Evolutionary conservation across 1,140 invertebrate genomes (phyloP).

Genomic region (Tetranychus cinnabarinus): DNA sequence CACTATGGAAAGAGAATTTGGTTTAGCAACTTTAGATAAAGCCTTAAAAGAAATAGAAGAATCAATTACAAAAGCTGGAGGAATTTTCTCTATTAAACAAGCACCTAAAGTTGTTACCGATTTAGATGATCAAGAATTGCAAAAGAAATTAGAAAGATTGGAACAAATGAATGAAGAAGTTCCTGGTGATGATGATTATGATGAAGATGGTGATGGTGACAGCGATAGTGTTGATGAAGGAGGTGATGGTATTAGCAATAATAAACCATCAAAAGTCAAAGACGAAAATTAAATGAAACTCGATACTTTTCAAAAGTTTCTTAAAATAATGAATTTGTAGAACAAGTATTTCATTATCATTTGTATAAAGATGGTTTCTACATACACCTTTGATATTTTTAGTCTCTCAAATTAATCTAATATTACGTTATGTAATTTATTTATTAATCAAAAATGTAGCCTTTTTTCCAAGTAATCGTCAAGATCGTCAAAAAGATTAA

Average conservation of each 20-base stretch:
- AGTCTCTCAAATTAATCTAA: too few species aligned
- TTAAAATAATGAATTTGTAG: too few species aligned
- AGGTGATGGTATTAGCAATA: neutral
- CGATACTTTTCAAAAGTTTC: too few species aligned
- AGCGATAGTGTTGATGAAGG: neutral
- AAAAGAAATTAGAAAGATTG: constrained; percentile 70
- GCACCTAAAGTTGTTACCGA: constrained; percentile 96
- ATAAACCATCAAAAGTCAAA: neutral
- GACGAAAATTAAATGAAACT: too few species aligned
- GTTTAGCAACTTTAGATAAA: constrained; percentile 59
- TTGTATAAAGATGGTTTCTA: too few species aligned
- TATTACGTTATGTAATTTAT: too few species aligned
- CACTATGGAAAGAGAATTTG: constrained; percentile 82
- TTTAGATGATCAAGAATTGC: constrained; percentile 82
- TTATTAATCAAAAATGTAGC: too few species aligned
- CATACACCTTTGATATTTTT: too few species aligned
- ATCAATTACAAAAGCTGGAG: constrained; percentile 56
- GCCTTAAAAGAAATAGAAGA: constrained; percentile 67
- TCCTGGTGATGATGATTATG: constrained; percentile 33
- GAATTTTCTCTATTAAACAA: constrained; percentile 84
- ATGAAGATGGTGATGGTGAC: constrained; percentile 34
- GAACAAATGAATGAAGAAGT: constrained; percentile 85
- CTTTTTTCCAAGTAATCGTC: too few species aligned
- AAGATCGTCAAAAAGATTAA: too few species aligned
- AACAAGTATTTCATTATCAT: too few species aligned